A percentile compares a stretch with the other conserved stretches of the same genome.
phyloP scores from a whole-genome alignment of 2,888 invertebrate genomes.

The Meiosimyza decipiens region DNA sequence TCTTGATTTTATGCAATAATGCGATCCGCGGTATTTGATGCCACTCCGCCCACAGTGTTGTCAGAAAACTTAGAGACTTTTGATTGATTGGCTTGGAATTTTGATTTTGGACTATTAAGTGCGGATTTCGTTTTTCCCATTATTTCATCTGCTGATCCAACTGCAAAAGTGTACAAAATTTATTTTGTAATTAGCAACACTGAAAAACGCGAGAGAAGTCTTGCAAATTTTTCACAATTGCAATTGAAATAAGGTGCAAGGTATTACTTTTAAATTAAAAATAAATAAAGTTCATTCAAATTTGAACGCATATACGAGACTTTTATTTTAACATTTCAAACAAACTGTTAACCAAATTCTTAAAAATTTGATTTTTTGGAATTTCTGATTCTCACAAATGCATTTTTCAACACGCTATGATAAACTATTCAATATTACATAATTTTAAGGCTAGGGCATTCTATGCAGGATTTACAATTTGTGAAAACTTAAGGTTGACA shows the following conservation, averaged over 20 bases:
- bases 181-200: conserved; percentile 8
- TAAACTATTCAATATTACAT: neutral
- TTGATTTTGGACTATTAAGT: conserved; percentile 25
- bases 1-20: conserved; percentile 44
- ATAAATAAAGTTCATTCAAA: neutral
- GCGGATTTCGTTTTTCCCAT: conserved; percentile 27
- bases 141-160: conserved; percentile 27
- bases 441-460: conserved; percentile 35
- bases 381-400: no score
- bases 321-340: no score
- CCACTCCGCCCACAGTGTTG: conserved; percentile 53
- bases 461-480: conserved; percentile 46
- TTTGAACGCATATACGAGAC: no score
- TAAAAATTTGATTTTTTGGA: no score
- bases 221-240: conserved; percentile 45
- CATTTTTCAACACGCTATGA: no score
- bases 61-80: conserved; percentile 34
- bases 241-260: conserved; percentile 16
- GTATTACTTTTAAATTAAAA: neutral
- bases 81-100: conserved; percentile 7
- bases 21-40: conserved; percentile 54
- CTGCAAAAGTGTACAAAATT: conserved; percentile 44
- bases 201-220: conserved; percentile 25
- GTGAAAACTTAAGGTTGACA: conserved; percentile 49
- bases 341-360: no score